These are phyloP conservation scores for Allobates femoralis DNA, from an alignment of 2,797 vertebrate species.

Conservation along the genomic window DNA sequence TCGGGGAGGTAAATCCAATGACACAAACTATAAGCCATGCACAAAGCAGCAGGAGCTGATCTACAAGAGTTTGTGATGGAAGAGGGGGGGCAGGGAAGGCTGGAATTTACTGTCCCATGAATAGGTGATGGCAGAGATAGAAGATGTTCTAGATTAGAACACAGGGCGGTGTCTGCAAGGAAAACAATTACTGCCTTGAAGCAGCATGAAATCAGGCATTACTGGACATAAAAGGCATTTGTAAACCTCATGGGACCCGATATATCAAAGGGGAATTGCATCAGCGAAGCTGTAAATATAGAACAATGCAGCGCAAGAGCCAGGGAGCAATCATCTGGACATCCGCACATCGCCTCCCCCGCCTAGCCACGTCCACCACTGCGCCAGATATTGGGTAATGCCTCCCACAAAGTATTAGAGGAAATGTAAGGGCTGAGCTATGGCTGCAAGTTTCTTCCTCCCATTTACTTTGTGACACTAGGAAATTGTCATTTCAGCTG, in stretches of 20 bases:
- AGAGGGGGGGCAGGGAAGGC: no score
- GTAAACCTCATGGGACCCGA: not conserved
- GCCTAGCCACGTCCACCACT: no score
- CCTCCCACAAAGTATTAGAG: no score
- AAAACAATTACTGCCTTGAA: conserved; percentile 15
- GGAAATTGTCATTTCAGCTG: no score
- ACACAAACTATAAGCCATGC: not conserved
- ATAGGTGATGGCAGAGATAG: not conserved
- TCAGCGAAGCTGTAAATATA: not conserved
- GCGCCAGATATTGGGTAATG: no score
- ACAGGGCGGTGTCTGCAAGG: not conserved
- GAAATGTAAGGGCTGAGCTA: no score
- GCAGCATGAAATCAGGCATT: conserved; percentile 2
- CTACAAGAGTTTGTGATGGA: no score
- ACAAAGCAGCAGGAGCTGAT: no score
- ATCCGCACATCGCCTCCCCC: no score
- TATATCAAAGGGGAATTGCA: not conserved
- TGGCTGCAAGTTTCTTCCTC: no score
- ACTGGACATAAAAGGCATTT: conserved; percentile 16
- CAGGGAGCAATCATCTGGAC: not conserved
- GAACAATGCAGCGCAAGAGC: not conserved
- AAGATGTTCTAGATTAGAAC: not conserved
- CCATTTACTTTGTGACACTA: no score
- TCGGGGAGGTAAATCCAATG: not conserved
- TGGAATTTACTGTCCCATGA: not conserved